These are phyloP conservation scores for Aelia acuminata DNA, from an alignment of 2,888 invertebrate species.

Conservation along the genomic window DNA sequence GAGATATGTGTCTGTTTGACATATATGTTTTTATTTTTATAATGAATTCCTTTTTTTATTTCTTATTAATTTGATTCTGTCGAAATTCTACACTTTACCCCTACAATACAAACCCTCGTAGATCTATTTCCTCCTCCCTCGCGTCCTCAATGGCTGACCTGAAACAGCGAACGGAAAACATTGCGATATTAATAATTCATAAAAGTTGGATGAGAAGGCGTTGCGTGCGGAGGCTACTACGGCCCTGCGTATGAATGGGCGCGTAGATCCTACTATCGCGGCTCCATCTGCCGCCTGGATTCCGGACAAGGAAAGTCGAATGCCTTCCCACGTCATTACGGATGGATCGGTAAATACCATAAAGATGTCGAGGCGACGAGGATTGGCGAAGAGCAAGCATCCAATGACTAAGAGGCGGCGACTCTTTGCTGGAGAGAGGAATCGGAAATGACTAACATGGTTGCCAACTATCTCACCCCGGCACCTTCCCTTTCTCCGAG, in stretches of 20 bases:
- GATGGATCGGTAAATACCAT: slow-evolving; percentile 1
- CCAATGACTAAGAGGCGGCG: slow-evolving; percentile 32
- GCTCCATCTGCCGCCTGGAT: background rate
- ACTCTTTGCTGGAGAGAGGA: slow-evolving; percentile 3
- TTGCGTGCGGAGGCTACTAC: background rate
- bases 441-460: slow-evolving; percentile 46
- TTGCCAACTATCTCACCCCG: slow-evolving; percentile 27
- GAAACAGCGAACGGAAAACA: background rate
- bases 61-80: too few relatives aligned
- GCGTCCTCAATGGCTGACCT: background rate
- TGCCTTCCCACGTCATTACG: background rate
- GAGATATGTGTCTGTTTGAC: too few relatives aligned
- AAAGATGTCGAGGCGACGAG: background rate
- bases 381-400: background rate
- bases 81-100: background rate
- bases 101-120: background rate
- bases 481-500: slow-evolving; percentile 27
- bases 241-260: background rate
- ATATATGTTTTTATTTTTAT: too few relatives aligned
- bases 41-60: too few relatives aligned
- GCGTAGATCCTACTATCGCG: background rate
- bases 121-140: background rate
- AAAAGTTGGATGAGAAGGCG: background rate
- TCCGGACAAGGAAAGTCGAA: background rate
- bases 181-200: slow-evolving; percentile 16